Evolutionary conservation across 2,113 vertebrate species (phyloP).

Genomic region (Cephalopholis sonnerati): DNA sequence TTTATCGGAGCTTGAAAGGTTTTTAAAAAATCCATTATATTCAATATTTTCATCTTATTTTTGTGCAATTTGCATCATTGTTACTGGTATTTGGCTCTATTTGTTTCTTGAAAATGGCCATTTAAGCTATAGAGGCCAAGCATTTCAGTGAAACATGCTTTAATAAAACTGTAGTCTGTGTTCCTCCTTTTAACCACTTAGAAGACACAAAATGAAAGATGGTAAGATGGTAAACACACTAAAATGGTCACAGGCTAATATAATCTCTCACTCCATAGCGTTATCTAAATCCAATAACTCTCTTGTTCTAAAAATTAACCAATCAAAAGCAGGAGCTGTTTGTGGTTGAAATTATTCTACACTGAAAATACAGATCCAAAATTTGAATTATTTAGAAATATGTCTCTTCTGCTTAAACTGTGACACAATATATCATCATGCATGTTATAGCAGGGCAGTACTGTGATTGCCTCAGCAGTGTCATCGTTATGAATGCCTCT

Average conservation of each 20-base stretch:
- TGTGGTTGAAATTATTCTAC: not conserved
- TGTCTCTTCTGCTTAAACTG: not conserved
- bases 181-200: not conserved
- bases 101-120: not conserved
- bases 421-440: not conserved
- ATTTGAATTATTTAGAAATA: not conserved
- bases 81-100: not conserved
- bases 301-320: not conserved
- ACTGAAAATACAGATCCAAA: not conserved
- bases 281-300: no score
- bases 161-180: not conserved
- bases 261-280: not conserved
- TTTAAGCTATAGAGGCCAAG: not conserved
- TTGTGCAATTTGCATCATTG: not conserved
- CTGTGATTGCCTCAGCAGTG: not conserved
- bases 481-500: slow-evolving; percentile 35
- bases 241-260: not conserved
- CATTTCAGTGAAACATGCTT: not conserved
- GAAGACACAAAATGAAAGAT: not conserved
- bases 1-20: not conserved
- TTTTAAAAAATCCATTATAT: no score
- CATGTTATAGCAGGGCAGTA: not conserved
- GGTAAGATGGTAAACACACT: not conserved
- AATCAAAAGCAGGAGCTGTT: not conserved
- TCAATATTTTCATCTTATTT: not conserved